Evolutionary conservation across 2,113 vertebrate genomes (phyloP).

Genomic region (Triplophysa siluroides): DNA sequence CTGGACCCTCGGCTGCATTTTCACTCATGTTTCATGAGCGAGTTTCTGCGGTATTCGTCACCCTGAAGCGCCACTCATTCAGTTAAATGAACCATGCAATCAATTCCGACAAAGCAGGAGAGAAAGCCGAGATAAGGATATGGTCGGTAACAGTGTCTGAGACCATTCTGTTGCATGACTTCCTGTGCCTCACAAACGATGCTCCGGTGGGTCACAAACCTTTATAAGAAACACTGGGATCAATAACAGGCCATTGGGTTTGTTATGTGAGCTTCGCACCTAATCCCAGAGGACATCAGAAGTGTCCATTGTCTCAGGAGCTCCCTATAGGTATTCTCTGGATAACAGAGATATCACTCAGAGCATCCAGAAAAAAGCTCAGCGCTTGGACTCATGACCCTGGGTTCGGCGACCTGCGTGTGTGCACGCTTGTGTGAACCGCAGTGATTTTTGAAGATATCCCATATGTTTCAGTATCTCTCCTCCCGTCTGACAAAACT

Average conservation of each 20-base stretch:
- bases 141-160: slow-evolving; percentile 3
- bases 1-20: slow-evolving; percentile 11
- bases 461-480: background rate
- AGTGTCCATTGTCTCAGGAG: slow-evolving; percentile 57
- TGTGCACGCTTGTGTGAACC: background rate
- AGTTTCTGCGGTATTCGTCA: slow-evolving; percentile 19
- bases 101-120: slow-evolving; percentile 14
- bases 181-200: slow-evolving; percentile 34
- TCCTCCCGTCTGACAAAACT: background rate
- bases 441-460: background rate
- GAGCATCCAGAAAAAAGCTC: slow-evolving; percentile 16
- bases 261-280: slow-evolving; percentile 37
- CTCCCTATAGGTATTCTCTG: slow-evolving; percentile 45
- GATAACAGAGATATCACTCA: slow-evolving; percentile 60
- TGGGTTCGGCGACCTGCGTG: slow-evolving; percentile 4
- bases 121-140: background rate
- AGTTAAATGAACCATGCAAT: slow-evolving; percentile 22
- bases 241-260: slow-evolving; percentile 40
- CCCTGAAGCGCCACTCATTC: slow-evolving; percentile 27
- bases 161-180: slow-evolving; percentile 22
- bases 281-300: slow-evolving; percentile 44
- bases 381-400: slow-evolving; percentile 43
- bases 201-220: background rate
- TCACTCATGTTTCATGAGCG: slow-evolving; percentile 28
- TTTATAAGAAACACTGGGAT: slow-evolving; percentile 38